These are phyloP conservation scores for Cassiopea andromeda DNA, from an alignment of 30 jellyfish, hydroid and myxozoan species.

Conservation along the genomic window DNA sequence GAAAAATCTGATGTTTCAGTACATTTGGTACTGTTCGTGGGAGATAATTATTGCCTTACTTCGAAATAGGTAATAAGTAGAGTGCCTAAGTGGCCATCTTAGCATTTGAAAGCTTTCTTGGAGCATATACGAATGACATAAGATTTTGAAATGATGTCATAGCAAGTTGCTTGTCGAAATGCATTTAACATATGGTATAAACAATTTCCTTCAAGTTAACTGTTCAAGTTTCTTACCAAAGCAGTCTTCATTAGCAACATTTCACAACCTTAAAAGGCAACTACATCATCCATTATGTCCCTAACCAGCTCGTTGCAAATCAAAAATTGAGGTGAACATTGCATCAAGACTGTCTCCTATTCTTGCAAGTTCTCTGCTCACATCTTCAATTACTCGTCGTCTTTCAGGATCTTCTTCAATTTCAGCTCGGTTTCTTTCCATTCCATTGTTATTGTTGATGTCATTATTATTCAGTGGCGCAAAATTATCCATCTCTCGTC, in stretches of 20 bases:
- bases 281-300: background rate
- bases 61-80: no score
- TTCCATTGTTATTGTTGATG: conserved; percentile 28
- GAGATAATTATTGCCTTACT: no score
- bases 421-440: background rate
- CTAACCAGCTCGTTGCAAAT: background rate
- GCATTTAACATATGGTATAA: no score
- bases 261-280: background rate
- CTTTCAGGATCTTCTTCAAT: conserved; percentile 22
- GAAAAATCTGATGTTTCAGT: no score
- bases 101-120: no score
- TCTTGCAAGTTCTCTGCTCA: conserved; percentile 49
- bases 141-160: no score
- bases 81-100: no score
- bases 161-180: no score
- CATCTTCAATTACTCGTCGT: conserved; percentile 26
- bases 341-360: conserved; percentile 39
- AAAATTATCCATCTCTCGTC: background rate
- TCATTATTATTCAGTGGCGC: background rate
- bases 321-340: conserved; percentile 6
- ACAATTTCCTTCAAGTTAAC: no score
- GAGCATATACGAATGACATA: no score
- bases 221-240: no score
- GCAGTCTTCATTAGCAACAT: background rate
- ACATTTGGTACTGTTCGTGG: no score